phyloP scores from a whole-genome alignment of 2,888 invertebrate genomes.

The Invenusta paracnida region DNA sequence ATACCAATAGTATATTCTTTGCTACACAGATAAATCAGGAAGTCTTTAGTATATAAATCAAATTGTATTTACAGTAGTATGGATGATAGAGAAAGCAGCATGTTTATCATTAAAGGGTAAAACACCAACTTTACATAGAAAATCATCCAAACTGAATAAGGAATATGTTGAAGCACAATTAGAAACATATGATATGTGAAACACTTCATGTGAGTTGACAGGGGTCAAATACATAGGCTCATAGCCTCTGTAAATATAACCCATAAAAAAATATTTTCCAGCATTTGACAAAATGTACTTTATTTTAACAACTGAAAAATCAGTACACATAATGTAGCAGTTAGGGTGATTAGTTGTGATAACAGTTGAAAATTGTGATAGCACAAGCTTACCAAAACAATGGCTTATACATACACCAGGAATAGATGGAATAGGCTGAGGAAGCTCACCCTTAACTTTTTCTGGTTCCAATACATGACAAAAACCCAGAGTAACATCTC shows the following conservation, averaged over 20 bases:
- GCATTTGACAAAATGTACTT: neutral
- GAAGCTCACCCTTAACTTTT: neutral
- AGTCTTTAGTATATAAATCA: no score
- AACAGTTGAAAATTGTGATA: neutral
- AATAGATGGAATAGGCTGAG: neutral
- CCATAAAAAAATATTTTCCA: neutral
- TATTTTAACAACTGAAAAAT: neutral
- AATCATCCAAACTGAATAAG: neutral
- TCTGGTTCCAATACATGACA: neutral
- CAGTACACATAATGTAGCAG: neutral
- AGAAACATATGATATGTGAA: neutral
- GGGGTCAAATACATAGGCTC: neutral
- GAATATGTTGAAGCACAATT: neutral
- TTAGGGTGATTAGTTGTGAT: neutral
- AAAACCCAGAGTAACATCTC: neutral
- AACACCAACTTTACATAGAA: neutral
- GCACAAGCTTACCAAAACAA: neutral
- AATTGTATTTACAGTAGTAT: constrained; percentile 33
- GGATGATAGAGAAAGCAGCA: constrained; percentile 31
- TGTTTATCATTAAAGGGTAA: neutral
- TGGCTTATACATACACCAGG: neutral
- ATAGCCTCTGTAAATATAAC: neutral
- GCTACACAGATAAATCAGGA: no score
- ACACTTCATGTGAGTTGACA: neutral
- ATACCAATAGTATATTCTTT: no score